Conservation (phyloP, 2,113 vertebrate genomes). For the Eptesicus fuscus region DNA sequence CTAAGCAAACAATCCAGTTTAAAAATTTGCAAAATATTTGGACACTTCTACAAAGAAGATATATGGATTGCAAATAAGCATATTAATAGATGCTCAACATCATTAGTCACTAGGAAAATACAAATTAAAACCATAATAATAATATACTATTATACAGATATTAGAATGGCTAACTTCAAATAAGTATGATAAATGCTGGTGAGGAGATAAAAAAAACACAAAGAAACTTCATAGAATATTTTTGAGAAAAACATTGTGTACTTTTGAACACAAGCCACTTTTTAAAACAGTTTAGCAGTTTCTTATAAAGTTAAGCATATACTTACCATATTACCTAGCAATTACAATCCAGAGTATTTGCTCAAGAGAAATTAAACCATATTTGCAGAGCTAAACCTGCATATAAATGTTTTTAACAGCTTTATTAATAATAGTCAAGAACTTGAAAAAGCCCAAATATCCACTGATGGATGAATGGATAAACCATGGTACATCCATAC, state of each 20-base stretch:
- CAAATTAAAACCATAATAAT: neutral
- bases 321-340: neutral
- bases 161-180: neutral
- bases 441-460: neutral
- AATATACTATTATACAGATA: neutral
- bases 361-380: neutral
- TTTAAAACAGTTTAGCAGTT: neutral
- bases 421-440: neutral
- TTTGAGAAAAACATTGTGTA: neutral
- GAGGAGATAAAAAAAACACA: neutral
- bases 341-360: neutral
- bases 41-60: neutral
- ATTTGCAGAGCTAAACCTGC: neutral
- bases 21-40: neutral
- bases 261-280: neutral
- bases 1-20: neutral
- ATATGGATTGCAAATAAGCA: neutral
- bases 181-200: neutral
- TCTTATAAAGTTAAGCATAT: neutral
- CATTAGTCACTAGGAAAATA: neutral
- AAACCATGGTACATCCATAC: neutral
- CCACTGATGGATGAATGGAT: neutral
- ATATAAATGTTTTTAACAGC: neutral
- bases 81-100: neutral
- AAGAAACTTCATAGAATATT: neutral